A percentile compares a stretch with the other conserved stretches of the same genome.
Conservation (phyloP, 2,888 invertebrate genomes). For the Physocephala rufipes region DNA sequence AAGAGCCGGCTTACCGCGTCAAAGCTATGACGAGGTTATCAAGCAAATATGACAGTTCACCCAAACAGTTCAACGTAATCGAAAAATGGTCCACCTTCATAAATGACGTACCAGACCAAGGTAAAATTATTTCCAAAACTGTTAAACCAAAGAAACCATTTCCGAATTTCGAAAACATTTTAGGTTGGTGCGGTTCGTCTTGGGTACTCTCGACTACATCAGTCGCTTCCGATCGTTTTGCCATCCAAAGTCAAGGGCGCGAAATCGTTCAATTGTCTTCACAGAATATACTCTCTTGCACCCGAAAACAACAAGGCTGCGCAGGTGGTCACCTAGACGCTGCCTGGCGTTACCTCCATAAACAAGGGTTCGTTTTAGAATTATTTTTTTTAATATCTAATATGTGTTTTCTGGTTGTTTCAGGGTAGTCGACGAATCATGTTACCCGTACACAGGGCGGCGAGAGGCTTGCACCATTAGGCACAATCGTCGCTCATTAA, state of each 20-base stretch:
- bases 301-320: conserved; percentile 82
- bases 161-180: neutral
- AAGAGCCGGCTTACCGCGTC: conserved; percentile 62
- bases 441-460: conserved; percentile 81
- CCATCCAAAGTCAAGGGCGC: conserved; percentile 84
- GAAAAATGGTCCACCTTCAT: conserved; percentile 79
- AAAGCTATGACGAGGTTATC: conserved; percentile 63
- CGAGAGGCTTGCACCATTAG: conserved; percentile 74
- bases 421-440: conserved; percentile 85
- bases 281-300: conserved; percentile 89
- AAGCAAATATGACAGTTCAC: conserved; percentile 67
- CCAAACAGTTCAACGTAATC: conserved; percentile 79
- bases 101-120: conserved; percentile 76
- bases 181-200: conserved; percentile 81
- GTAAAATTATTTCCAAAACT: conserved; percentile 66
- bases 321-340: conserved; percentile 88
- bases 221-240: conserved; percentile 82
- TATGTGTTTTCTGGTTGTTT: neutral
- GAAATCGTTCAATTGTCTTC: conserved; percentile 79
- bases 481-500: conserved; percentile 61
- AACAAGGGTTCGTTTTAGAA: conserved; percentile 71
- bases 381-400: neutral
- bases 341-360: conserved; percentile 89
- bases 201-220: conserved; percentile 91
- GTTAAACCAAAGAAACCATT: neutral